Evolutionary conservation across 2,888 invertebrate species (phyloP), one percentile per base, ranked within the genome.

Genomic region (Timandra comae): DNA sequence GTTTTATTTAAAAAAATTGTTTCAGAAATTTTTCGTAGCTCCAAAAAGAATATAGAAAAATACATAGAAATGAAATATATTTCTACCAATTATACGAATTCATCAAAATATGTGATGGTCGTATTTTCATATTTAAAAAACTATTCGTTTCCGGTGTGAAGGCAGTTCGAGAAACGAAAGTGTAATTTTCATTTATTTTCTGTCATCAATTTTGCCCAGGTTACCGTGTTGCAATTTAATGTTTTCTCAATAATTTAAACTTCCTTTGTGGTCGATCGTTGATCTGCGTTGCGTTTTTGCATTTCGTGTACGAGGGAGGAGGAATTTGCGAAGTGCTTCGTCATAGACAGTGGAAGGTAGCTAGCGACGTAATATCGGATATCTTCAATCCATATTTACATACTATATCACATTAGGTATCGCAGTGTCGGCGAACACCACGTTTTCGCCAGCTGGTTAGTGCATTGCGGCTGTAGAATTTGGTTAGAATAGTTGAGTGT

Each of bases 401-500:
- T 67, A 60, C 58, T 58, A 52, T 65, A 63, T 6, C 24, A 60
- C 48, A 52, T 45, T 55, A 63, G 53, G 47, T 63, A 58, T 52
- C 45, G 55, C 63, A 34, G 30, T 60, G 60, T 57, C 56, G 58
- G 65, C 68, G 72, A 64, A 64, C 62, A 81, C 82, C 85, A 86
- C 85, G 85, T 85, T 86, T 82, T 80, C 60, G 73, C 81, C 85
- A 85, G 82, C 85, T 85, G 85, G 84, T 80, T 71, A 69, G 77
- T 76, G 71, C 71, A 66, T 66, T 70, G 65, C 66, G 62, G 64
- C 56, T 62, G 64, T 63, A 61, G 61, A 66, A 63, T 63, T 76
- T 69, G 67, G 66, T 72, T 75, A 67, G 61, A 64, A 59, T 62
- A 62, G 55, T 63, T 52, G 46, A 49, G 34, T 43, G 43, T 48